A percentile compares a stretch with the other conserved stretches of the same genome.
phyloP scores from a whole-genome alignment of 2,888 invertebrate genomes.

The Gasteruption jaculator region DNA sequence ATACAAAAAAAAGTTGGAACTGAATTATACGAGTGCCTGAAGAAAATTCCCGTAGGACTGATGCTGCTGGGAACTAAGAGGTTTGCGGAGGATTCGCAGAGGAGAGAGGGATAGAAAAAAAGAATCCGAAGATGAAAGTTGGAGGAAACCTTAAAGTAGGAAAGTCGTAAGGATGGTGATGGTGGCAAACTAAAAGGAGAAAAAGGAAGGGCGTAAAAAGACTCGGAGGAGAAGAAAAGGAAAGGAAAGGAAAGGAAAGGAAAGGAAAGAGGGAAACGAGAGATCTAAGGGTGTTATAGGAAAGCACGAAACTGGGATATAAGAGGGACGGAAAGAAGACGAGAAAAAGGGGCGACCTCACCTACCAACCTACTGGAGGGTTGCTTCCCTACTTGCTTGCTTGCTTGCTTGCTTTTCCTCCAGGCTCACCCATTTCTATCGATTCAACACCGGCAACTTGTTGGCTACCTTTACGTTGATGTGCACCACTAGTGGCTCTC shows the following conservation, averaged over 20 bases:
- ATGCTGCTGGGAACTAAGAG: no score
- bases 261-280: constrained; percentile 9
- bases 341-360: constrained; percentile 21
- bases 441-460: constrained; percentile 50
- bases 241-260: constrained; percentile 4
- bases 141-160: no score
- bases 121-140: no score
- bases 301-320: constrained; percentile 16
- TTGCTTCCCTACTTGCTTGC: constrained; percentile 28
- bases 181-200: constrained; percentile 10
- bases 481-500: neutral
- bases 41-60: no score
- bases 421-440: constrained; percentile 41
- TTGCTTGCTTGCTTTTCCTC: constrained; percentile 36
- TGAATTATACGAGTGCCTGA: no score
- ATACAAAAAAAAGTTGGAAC: no score
- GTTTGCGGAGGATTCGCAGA: no score
- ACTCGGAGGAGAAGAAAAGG: constrained; percentile 5
- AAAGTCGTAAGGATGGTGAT: constrained; percentile 21
- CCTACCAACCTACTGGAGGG: no score
- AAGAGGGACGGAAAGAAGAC: constrained; percentile 11
- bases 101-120: no score
- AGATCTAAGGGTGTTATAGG: constrained; percentile 13
- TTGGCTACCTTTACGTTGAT: constrained; percentile 35
- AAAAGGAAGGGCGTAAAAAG: constrained; percentile 10